Base-by-base conservation (phyloP, 2,113 vertebrate species). In the Alethe castanea region DNA sequence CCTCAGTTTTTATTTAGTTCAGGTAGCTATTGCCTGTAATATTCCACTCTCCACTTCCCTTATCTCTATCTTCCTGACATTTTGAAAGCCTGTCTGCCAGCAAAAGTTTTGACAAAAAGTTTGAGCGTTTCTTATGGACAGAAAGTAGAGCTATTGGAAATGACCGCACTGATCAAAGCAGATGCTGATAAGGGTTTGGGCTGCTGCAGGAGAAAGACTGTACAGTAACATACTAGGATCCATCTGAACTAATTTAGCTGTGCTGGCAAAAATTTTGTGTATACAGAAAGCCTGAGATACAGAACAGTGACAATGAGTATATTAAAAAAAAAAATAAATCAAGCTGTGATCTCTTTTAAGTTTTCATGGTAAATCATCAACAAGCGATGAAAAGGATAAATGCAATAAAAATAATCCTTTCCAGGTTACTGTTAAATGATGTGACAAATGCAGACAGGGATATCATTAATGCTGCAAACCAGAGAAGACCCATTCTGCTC, bases 371-470 rank as follows among this genome's bases (percentile, higher is more conserved):
- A 88, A 90, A 81, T 86, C 85, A 74, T 22, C 40, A 40, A 78
- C 33, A 83, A 86, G 60, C 0, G 4, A 90, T 71, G 74, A 95
- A 88, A 96, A 93, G 38, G 57, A 71, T 53, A 93, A 95, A 88
- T 56, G 71, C 60, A 83, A 74, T 86, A 88, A 88, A 95, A 77
- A 52, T 59, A 94, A 94, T 88, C 2, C 59, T 83, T 96, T 96
- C 60, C 85, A 96, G 67, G 93, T 93, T 88, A 29, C 28, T 14
- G 50, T 61, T 89, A 79, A 89, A 38, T 31, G 65, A 71, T 76
- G 47, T 76, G 73, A 84, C 45, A 92, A 91, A 94, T 45, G 61
- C 69, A 78, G 74, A 44, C 48, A 83, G 69, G 44, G 47, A 19
- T 52, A 65, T 9, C 2, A 6, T 56, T 59, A 60, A 60, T 2